A percentile compares a stretch with the other conserved stretches of the same genome.
phyloP scores from a whole-genome alignment of 2,888 invertebrate genomes.

The Phanerotoma sp. region DNA sequence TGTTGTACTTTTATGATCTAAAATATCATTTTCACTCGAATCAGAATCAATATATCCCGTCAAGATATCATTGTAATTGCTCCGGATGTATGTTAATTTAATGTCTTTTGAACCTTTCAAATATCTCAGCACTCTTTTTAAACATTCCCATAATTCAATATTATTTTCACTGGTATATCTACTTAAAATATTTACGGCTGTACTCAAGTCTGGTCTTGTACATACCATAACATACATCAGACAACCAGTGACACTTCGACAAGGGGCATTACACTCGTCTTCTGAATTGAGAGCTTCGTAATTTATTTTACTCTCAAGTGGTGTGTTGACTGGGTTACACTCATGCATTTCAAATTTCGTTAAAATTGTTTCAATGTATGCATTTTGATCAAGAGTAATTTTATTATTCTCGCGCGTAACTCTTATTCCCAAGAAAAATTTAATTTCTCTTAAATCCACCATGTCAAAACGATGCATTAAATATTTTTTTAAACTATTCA shows the following conservation, averaged over 20 bases:
- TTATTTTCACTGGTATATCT: constrained; percentile 10
- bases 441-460: constrained; percentile 19
- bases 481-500: constrained; percentile 13
- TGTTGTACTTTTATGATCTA: constrained; percentile 2
- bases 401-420: constrained; percentile 9
- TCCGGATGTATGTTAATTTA: constrained; percentile 2
- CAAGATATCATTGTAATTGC: not conserved
- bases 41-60: constrained; percentile 12
- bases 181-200: constrained; percentile 8
- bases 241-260: constrained; percentile 28
- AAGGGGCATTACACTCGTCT: constrained; percentile 19
- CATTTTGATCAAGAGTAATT: constrained; percentile 31
- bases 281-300: constrained; percentile 17
- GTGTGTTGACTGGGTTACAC: constrained; percentile 30
- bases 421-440: constrained; percentile 22
- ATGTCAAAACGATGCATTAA: constrained; percentile 20
- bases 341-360: constrained; percentile 33
- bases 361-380: constrained; percentile 29
- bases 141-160: constrained; percentile 3
- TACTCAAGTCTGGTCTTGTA: constrained; percentile 17
- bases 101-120: not conserved
- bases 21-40: not conserved
- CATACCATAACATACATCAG: constrained; percentile 30
- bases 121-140: constrained; percentile 16
- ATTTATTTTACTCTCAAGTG: constrained; percentile 23